These are phyloP conservation scores for Microcebus jonahi DNA, from an alignment of 2,113 vertebrate genomes.

Conservation along the genomic window DNA sequence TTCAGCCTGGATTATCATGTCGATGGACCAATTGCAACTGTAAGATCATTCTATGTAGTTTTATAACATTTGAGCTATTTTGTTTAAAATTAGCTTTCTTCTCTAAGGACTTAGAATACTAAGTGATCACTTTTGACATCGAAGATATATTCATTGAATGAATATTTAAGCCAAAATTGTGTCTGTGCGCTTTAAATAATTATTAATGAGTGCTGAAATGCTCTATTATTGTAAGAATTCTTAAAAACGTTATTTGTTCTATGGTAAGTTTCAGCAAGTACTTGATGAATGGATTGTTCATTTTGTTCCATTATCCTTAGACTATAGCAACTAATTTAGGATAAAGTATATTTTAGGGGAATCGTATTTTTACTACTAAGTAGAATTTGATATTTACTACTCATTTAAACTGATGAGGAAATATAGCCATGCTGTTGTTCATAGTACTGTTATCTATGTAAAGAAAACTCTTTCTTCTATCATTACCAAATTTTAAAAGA, in stretches of 20 bases:
- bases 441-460: slow-evolving; percentile 47
- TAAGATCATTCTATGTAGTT: slow-evolving; percentile 80
- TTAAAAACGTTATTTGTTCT: slow-evolving; percentile 79
- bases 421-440: slow-evolving; percentile 55
- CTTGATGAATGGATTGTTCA: slow-evolving; percentile 75
- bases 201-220: slow-evolving; percentile 69
- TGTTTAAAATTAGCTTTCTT: slow-evolving; percentile 38
- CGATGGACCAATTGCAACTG: slow-evolving; percentile 97
- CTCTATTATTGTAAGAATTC: slow-evolving; percentile 67
- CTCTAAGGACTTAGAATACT: slow-evolving; percentile 47
- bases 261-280: slow-evolving; percentile 74
- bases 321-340: slow-evolving; percentile 74
- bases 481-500: background rate
- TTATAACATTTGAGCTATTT: background rate
- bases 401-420: slow-evolving; percentile 74
- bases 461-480: background rate
- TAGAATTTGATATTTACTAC: slow-evolving; percentile 69
- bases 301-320: slow-evolving; percentile 73
- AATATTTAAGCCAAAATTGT: slow-evolving; percentile 65
- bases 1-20: slow-evolving; percentile 99
- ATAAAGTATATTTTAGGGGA: slow-evolving; percentile 75
- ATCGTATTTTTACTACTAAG: slow-evolving; percentile 73
- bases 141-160: background rate
- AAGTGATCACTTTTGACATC: slow-evolving; percentile 40
- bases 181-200: slow-evolving; percentile 30